phyloP scores from a whole-genome alignment of 2,797 vertebrate species.

The Pseudochirops cupreus region DNA sequence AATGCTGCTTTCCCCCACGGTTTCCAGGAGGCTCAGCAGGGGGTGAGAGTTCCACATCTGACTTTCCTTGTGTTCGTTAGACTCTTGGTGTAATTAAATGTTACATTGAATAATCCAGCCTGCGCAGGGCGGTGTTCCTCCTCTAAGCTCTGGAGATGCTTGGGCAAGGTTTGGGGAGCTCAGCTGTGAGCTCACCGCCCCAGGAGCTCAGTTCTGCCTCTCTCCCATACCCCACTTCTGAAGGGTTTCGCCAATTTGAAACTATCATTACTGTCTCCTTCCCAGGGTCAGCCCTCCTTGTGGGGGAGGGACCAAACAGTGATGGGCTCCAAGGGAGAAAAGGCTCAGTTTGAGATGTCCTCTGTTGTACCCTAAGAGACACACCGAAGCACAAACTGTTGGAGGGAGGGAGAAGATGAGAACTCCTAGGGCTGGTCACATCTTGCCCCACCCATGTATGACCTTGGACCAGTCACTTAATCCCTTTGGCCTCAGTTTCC shows the following conservation, averaged over 20 bases:
- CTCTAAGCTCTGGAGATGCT: neutral
- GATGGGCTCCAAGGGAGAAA: neutral
- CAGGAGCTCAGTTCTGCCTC: neutral
- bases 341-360: neutral
- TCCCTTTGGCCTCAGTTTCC: neutral
- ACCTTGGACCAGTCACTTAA: accelerated
- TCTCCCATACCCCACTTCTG: neutral
- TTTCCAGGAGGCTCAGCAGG: slow-evolving; percentile 74
- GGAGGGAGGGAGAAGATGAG: neutral
- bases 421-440: too few species aligned
- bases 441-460: neutral
- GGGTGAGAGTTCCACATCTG: slow-evolving; percentile 74
- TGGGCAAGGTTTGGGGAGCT: neutral
- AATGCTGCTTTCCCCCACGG: slow-evolving; percentile 46
- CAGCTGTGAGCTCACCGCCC: neutral
- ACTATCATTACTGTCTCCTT: neutral
- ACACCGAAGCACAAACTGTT: neutral
- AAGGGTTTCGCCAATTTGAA: neutral
- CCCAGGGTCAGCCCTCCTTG: neutral
- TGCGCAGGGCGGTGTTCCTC: slow-evolving; percentile 13
- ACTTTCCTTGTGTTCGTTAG: slow-evolving; percentile 78
- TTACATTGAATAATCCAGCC: slow-evolving; percentile 75
- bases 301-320: neutral
- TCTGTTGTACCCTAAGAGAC: neutral
- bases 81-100: slow-evolving; percentile 77